Conservation (phyloP, 35 echinoderm and acorn worm species). For the Ophioderma brevispina region DNA sequence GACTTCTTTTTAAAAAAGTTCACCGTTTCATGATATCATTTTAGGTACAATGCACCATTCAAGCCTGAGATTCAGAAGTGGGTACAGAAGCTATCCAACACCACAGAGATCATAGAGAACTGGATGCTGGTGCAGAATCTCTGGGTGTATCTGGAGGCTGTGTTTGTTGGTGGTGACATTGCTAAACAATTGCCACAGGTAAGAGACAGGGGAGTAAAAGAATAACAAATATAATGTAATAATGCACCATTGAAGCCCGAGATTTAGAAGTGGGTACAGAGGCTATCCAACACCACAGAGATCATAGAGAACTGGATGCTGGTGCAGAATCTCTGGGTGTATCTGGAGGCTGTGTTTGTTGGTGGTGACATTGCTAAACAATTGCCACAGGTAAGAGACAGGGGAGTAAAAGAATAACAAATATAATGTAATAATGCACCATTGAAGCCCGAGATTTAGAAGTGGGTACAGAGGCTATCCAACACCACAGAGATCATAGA, state of each 20-base stretch:
- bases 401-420: too few relatives aligned
- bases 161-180: conserved; percentile 99
- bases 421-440: conserved; percentile 99
- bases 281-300: conserved; percentile 92
- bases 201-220: too few relatives aligned
- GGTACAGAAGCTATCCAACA: conserved; percentile 97
- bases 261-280: conserved; percentile 99
- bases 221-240: too few relatives aligned
- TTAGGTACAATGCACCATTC: conserved; percentile 97
- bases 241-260: conserved; percentile 99
- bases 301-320: conserved; percentile 99
- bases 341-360: conserved; percentile 98
- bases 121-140: conserved; percentile 98
- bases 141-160: conserved; percentile 98
- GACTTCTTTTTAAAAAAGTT: too few relatives aligned
- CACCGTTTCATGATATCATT: too few relatives aligned
- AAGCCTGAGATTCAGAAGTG: conserved; percentile 99
- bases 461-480: conserved; percentile 97
- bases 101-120: conserved; percentile 99
- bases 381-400: conserved; percentile 88
- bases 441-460: conserved; percentile 98
- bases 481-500: conserved; percentile 99
- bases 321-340: conserved; percentile 98
- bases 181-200: conserved; percentile 98
- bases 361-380: conserved; percentile 99